These are phyloP conservation scores for Crotalus helleri DNA, from an alignment of 2,113 vertebrate species.

Conservation along the genomic window DNA sequence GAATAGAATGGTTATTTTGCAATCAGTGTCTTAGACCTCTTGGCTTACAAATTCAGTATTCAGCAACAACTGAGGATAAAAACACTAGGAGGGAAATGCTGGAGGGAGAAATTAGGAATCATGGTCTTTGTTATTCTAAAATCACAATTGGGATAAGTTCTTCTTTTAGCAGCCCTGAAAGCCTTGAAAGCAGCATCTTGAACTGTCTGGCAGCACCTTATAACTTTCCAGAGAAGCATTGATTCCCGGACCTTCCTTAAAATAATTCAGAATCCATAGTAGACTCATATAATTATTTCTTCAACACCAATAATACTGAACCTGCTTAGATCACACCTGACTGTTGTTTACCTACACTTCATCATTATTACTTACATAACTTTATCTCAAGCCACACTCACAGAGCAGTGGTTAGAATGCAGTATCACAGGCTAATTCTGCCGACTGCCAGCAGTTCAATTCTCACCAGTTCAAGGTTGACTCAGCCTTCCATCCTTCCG, in stretches of 20 bases:
- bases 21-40: background rate
- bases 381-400: background rate
- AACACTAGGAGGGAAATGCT: background rate
- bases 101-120: background rate
- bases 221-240: background rate
- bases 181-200: background rate
- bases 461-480: background rate
- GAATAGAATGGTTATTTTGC: background rate
- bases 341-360: background rate
- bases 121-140: background rate
- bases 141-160: background rate
- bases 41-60: background rate
- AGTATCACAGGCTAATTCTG: background rate
- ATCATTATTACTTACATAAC: background rate
- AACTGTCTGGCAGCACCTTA: background rate
- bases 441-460: background rate
- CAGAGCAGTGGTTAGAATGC: background rate
- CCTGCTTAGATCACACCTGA: background rate
- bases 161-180: background rate
- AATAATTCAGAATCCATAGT: background rate
- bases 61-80: background rate
- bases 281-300: slow-evolving; percentile 1
- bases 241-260: background rate
- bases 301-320: background rate
- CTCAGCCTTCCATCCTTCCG: background rate